Evolutionary conservation across 1,140 invertebrate species (phyloP).

Genomic region (Proales similis): DNA sequence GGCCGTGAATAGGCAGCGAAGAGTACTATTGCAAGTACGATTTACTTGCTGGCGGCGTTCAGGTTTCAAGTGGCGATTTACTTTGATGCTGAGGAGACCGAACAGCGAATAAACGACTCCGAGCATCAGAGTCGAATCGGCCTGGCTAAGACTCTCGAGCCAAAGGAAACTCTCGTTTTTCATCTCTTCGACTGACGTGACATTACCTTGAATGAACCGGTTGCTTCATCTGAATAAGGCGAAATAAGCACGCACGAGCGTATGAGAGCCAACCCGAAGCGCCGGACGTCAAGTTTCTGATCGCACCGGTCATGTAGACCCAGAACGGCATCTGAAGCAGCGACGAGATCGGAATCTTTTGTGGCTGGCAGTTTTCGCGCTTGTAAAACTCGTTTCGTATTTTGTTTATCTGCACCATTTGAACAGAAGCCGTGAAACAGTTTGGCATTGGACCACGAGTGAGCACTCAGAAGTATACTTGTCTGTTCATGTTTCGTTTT

Average conservation of each 20-base stretch:
- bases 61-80: too few relatives aligned
- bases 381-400: constrained; percentile 19
- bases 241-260: background rate
- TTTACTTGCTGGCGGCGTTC: too few relatives aligned
- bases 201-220: background rate
- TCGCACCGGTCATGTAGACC: constrained; percentile 28
- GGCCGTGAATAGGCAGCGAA: too few relatives aligned
- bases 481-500: constrained; percentile 11
- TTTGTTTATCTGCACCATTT: background rate
- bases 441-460: background rate
- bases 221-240: background rate
- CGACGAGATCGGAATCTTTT: constrained; percentile 33
- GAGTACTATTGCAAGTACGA: too few relatives aligned
- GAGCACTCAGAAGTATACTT: constrained; percentile 20
- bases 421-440: background rate
- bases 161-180: constrained; percentile 17
- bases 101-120: too few relatives aligned
- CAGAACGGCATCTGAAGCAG: constrained; percentile 34
- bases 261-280: background rate
- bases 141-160: constrained; percentile 7
- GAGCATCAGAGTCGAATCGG: too few relatives aligned
- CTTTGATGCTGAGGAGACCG: too few relatives aligned
- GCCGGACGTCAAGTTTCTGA: constrained; percentile 21
- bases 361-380: constrained; percentile 27
- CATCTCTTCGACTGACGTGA: constrained; percentile 20